Conservation (phyloP, 2,113 vertebrate species). For the Heliornis fulica region DNA sequence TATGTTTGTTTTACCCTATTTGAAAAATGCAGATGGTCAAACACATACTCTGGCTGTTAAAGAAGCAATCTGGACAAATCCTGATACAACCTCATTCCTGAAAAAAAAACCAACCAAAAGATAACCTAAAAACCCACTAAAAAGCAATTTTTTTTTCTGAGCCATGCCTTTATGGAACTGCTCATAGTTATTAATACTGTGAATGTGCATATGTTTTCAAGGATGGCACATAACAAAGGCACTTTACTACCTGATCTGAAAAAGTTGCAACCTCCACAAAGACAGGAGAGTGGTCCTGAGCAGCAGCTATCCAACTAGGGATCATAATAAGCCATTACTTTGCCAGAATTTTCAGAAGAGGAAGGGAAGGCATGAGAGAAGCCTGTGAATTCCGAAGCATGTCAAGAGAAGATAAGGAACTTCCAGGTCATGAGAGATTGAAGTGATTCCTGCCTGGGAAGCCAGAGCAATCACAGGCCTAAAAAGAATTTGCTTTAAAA, state of each 20-base stretch:
- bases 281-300: neutral
- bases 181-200: neutral
- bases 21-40: neutral
- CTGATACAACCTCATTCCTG: neutral
- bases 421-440: neutral
- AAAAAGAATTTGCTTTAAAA: neutral
- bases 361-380: neutral
- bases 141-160: neutral
- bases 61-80: conserved; percentile 21
- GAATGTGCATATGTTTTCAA: neutral
- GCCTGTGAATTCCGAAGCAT: neutral
- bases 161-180: neutral
- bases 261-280: neutral
- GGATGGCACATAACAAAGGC: neutral
- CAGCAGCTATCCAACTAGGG: neutral
- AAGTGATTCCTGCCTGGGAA: neutral
- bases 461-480: neutral
- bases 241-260: neutral
- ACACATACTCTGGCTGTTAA: conserved; percentile 44
- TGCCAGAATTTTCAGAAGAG: neutral
- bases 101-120: too few relatives aligned
- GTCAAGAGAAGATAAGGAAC: neutral
- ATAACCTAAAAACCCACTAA: neutral
- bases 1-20: neutral
- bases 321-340: neutral